These are phyloP conservation scores for Carabus problematicus DNA, from an alignment of 2,888 invertebrate genomes.

Conservation along the genomic window DNA sequence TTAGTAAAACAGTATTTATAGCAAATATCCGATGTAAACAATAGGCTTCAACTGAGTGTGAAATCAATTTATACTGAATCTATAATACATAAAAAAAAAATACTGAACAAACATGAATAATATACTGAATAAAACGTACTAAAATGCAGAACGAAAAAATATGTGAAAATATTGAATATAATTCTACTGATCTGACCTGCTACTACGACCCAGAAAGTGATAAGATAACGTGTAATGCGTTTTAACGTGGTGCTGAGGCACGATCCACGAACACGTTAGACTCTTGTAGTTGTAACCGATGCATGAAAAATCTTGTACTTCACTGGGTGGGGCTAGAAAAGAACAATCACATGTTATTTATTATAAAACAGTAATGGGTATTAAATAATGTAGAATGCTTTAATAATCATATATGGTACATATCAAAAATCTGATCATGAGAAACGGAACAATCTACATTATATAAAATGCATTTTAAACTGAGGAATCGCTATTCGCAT, in stretches of 20 bases:
- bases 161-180: conserved; percentile 51
- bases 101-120: neutral
- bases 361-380: too few species aligned
- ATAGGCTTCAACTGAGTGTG: too few species aligned
- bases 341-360: conserved; percentile 22
- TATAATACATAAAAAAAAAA: neutral
- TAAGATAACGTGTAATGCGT: conserved; percentile 66
- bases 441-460: too few species aligned
- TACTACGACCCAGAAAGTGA: conserved; percentile 57
- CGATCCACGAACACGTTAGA: conserved; percentile 77
- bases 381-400: neutral
- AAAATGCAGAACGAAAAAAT: conserved; percentile 52
- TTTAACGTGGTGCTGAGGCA: conserved; percentile 64
- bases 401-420: neutral
- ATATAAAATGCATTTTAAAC: too few species aligned
- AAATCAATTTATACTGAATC: too few species aligned
- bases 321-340: conserved; percentile 65
- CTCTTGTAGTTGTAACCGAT: conserved; percentile 75
- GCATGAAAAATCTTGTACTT: conserved; percentile 75
- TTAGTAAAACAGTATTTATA: too few species aligned
- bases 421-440: too few species aligned
- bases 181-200: conserved; percentile 55
- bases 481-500: too few species aligned
- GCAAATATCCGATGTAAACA: too few species aligned
- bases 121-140: neutral